Percentiles rank a stretch among this genome's conserved stretches.
Evolutionary conservation across 2,888 invertebrate species (phyloP).

Genomic region (Orthosia gothica): DNA sequence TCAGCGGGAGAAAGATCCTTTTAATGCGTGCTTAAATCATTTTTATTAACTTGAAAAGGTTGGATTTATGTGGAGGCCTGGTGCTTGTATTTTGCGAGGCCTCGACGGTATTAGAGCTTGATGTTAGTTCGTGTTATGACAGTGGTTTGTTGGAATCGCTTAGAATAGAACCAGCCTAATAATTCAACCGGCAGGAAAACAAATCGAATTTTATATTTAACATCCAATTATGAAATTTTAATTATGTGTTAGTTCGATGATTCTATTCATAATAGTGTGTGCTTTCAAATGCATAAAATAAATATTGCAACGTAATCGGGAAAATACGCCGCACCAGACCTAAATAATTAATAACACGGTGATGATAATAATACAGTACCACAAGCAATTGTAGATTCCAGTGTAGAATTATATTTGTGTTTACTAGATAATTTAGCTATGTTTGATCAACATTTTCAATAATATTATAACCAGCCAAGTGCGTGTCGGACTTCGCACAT

Average conservation of each 20-base stretch:
- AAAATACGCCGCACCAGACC: background rate
- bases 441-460: constrained; percentile 4
- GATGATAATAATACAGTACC: background rate
- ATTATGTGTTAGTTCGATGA: constrained; percentile 3
- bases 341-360: constrained; percentile 19
- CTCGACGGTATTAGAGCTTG: constrained; percentile 76
- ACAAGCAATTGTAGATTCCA: constrained; percentile 3
- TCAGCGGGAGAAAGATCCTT: constrained; percentile 84
- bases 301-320: background rate
- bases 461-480: too few species aligned
- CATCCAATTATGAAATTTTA: background rate
- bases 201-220: background rate
- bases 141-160: constrained; percentile 27
- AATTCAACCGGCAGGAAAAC: background rate
- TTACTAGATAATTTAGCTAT: constrained; percentile 12
- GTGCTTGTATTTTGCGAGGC: constrained; percentile 82
- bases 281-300: constrained; percentile 6
- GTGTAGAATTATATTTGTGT: constrained; percentile 15
- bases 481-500: too few species aligned
- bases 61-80: constrained; percentile 85
- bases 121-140: constrained; percentile 63
- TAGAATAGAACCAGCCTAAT: constrained; percentile 15
- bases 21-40: constrained; percentile 90
- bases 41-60: constrained; percentile 90
- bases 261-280: background rate